Evolutionary conservation across 2,888 invertebrate genomes (phyloP).

Genomic region (Diogma glabrata): DNA sequence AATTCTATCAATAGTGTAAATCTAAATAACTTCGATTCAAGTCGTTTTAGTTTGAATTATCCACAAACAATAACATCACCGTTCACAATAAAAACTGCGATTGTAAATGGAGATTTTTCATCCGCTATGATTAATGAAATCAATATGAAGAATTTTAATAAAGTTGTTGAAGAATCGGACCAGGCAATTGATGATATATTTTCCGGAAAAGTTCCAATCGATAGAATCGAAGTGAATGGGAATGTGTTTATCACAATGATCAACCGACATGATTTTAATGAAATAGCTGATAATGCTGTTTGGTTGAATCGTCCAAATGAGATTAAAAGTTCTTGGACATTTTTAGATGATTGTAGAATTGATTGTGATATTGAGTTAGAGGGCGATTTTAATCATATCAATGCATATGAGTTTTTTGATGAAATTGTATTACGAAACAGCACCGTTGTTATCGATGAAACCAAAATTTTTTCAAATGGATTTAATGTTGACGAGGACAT

Average conservation of each 20-base stretch:
- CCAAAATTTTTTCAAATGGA: constrained; percentile 29
- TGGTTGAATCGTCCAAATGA: constrained; percentile 35
- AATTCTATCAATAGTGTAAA: constrained; percentile 28
- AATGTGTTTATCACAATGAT: constrained; percentile 28
- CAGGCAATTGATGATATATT: constrained; percentile 30
- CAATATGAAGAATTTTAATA: constrained; percentile 26
- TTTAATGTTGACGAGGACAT: constrained; percentile 29
- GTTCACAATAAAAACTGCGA: constrained; percentile 28
- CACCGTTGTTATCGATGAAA: not conserved
- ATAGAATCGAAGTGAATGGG: constrained; percentile 29
- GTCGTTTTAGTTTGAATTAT: constrained; percentile 29
- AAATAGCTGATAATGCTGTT: constrained; percentile 30
- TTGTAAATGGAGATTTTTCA: constrained; percentile 27
- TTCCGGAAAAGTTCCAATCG: constrained; percentile 34
- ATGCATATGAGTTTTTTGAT: constrained; percentile 14
- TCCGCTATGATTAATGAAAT: constrained; percentile 33
- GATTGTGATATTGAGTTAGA: constrained; percentile 23
- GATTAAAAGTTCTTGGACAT: constrained; percentile 26
- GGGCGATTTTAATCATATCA: not conserved
- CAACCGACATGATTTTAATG: constrained; percentile 25
- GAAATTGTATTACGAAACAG: constrained; percentile 34
- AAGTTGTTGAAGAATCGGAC: constrained; percentile 26
- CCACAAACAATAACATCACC: constrained; percentile 25
- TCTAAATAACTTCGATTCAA: constrained; percentile 27
- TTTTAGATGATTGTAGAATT: constrained; percentile 25